Evolutionary conservation across 2,113 vertebrate species (phyloP), one percentile per base, ranked within the genome.

Genomic region (Trogon surrucura): DNA sequence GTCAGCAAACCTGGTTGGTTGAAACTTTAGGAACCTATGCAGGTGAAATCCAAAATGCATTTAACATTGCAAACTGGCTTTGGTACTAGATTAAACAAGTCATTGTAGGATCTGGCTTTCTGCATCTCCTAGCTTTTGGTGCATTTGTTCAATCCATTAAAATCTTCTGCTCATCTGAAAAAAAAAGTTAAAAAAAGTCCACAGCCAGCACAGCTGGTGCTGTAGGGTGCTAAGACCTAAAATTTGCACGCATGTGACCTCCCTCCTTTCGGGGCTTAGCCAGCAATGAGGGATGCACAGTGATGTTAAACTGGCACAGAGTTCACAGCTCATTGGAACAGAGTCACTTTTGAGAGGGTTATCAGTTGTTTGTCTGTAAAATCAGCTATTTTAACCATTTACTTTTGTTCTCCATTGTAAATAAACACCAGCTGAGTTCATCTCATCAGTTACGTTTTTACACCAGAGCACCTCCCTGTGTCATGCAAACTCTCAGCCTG

Each of bases 381-480:
- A 72, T 23, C 77, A 57, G 57, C 61, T 91, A 67, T 84, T 95
- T 87, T 61, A 95, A 95, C 84, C 45, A 89, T 89, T 91, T 87
- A 69, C 48, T 79, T 95, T 89, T 89, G 60, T 91, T 87, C 74
- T 75, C 8, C 8, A 12, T 41, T 50, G 38, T 93, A 96, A 95
- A 94, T 71, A 96, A 95, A 85, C 83, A 95, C 10, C 23, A 64
- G 27, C 14, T 51, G 80, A 18, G 73, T 81, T 71, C 16, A 16
- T 74, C 26, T 79, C 44, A 9, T 66, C 50, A 69, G 38, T 71
- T 78, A 36, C 17, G 30, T 89, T 81, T 81, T 57, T 67, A n/a
- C n/a, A 64, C 64, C 91, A 93, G 51, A 60, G 80, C 67, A 66
- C 30, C 64, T 73, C 58, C 60, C 81, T 79, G 60, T 54, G 48